Conservation (phyloP, 2,113 vertebrate genomes). For the Orthonyx spaldingii region DNA sequence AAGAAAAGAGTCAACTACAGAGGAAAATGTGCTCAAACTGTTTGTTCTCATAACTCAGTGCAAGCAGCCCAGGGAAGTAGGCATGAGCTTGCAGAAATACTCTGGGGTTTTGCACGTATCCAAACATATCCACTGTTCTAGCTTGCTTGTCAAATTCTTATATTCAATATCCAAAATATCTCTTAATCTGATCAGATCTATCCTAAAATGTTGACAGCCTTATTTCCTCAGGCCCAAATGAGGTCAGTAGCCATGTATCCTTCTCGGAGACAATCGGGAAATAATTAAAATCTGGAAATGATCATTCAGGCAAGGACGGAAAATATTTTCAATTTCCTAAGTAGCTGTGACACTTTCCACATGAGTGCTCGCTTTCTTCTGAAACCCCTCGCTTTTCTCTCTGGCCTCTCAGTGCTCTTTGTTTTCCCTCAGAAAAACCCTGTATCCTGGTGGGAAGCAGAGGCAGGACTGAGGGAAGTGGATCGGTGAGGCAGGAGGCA, state of each 20-base stretch:
- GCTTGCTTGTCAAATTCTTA: not conserved
- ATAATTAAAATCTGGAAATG: conserved; percentile 33
- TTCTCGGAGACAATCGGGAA: not conserved
- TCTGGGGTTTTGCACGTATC: not conserved
- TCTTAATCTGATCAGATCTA: not conserved
- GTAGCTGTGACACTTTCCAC: not conserved
- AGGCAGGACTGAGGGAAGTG: not conserved
- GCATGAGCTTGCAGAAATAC: not conserved
- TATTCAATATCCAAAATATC: not conserved
- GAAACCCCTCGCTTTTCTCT: not conserved
- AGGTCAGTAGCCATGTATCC: not conserved
- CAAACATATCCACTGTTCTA: not conserved
- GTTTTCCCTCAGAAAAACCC: not conserved
- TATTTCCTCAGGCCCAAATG: not conserved
- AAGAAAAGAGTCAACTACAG: not conserved
- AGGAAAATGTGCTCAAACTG: not conserved
- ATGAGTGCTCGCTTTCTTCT: conserved; percentile 10
- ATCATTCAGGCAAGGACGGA: not conserved
- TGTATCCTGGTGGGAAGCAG: not conserved
- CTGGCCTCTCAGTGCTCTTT: not conserved
- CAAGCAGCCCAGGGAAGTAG: not conserved
- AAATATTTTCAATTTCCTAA: conserved; percentile 33
- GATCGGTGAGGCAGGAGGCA: not conserved
- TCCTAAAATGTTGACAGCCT: not conserved
- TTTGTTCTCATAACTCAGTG: not conserved